Base-by-base conservation (phyloP, 2,888 invertebrate genomes). In the Drosophila lacicola region DNA sequence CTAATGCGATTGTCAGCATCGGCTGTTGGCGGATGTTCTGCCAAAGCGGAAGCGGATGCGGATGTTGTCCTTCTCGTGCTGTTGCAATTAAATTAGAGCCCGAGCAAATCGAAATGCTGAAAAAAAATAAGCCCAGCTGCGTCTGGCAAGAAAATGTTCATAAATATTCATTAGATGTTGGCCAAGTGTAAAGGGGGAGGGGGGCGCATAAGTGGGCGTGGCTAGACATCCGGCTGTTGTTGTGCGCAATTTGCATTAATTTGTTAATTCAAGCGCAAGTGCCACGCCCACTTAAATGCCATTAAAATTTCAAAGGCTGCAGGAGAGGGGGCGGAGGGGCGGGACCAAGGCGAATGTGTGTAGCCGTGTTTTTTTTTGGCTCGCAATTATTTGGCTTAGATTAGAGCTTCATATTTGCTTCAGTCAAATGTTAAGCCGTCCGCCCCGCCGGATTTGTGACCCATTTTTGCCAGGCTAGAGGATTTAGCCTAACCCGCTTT, bases 241-340 rank as follows among this genome's bases (percentile, higher is more conserved):
- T 63, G 54, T 69, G 66, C 68, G 60, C 70, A 68, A 89, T 88
- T 88, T 88, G 88, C 88, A 89, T 86, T 86, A 86, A 86, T 86
- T 86, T 89, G 86, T 89, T 88, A 89, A 89, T 85, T 88, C 86
- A 89, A 88, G 86, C 88, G 86, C 74, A 71, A 81, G 44, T 70
- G 67, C 69, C 82, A 78, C 17, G 17, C 17, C 17, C 17, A 68
- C 76, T 80, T 80, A 78, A 82, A 82, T 66, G 56, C 71, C 82
- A 88, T 86, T 82, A 89, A 82, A 88, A 80, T 82, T 82, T 75
- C 78, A 81, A 81, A 82, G 54, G 54, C n/a, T 49, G 34, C 25
- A 0, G 25, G 25, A 0, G 4, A 5, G 21, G 21, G 21, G 5
- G 21, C 4, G 21, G 21, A 21, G 21, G 4, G 21, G 21, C 2